phyloP scores from a whole-genome alignment of 1,140 invertebrate genomes.

The Drosophila ficusphila region DNA sequence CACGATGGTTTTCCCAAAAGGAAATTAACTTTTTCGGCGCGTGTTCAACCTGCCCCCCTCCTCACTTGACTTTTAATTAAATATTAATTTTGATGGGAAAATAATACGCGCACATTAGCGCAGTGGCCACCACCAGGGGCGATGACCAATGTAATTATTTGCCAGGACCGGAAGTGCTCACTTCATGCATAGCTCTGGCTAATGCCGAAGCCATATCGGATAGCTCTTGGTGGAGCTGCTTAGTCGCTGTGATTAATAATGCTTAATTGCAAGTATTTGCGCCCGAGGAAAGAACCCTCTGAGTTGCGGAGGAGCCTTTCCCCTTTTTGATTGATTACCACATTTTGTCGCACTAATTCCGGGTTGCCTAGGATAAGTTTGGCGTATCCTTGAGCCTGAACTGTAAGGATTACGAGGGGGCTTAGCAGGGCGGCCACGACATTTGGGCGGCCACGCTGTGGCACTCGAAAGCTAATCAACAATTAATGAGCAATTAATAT shows the following conservation, averaged over 20 bases:
- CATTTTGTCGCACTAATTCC: slow-evolving; percentile 76
- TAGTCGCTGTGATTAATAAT: slow-evolving; percentile 81
- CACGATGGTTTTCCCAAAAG: slow-evolving; percentile 1
- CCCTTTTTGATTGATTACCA: slow-evolving; percentile 74
- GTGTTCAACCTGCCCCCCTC: slow-evolving; percentile 17
- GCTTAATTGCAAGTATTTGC: slow-evolving; percentile 80
- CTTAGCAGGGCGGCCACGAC: slow-evolving; percentile 19
- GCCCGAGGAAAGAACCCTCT: slow-evolving; percentile 24
- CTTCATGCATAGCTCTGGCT: slow-evolving; percentile 33
- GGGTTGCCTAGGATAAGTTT: slow-evolving; percentile 53
- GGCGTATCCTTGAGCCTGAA: slow-evolving; percentile 62
- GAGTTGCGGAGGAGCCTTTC: slow-evolving; percentile 3
- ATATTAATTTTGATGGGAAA: slow-evolving; percentile 77
- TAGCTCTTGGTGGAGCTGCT: slow-evolving; percentile 35
- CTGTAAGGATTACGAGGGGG: slow-evolving; percentile 49
- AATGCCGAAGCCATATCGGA: slow-evolving; percentile 14
- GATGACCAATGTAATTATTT: slow-evolving; percentile 80
- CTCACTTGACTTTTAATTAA: slow-evolving; percentile 70
- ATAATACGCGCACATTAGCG: slow-evolving; percentile 68
- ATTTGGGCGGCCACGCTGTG: slow-evolving; percentile 28
- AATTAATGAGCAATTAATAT: slow-evolving; percentile 83
- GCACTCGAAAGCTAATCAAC: slow-evolving; percentile 74
- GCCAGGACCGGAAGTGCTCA: slow-evolving; percentile 60
- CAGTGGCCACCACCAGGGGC: slow-evolving; percentile 31
- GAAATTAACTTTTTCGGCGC: slow-evolving; percentile 25